Base-by-base conservation (phyloP, 1,140 invertebrate species). In the Drosophila suzukii region DNA sequence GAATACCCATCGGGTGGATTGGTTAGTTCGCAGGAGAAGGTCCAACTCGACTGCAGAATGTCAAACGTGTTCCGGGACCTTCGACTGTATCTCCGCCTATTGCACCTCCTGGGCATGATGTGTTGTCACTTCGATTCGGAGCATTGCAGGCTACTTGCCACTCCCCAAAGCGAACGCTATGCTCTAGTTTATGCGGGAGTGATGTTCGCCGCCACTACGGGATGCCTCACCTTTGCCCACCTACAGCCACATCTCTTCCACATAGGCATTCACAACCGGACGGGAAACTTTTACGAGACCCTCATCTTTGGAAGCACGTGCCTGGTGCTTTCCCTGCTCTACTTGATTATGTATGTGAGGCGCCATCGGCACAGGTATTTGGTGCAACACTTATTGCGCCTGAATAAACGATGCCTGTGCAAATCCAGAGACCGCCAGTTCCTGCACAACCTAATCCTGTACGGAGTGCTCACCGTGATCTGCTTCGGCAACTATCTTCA, bases 241-340 rank as follows among this genome's bases (percentile, higher is more conserved):
- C 6, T 84, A 7, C 24, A 68, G 6, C 62, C 84, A 8, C 13
- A 78, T 1, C 30, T 12, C 0, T 62, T 89, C 3, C 63, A 66
- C 13, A 34, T 84, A 7, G 0, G 0, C 4, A 7, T 72, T 6
- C 78, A 89, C n/a, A 89, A 78, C 20, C 39, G 67, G 13, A 89
- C 84, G 2, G 84, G 84, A 13, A 89, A 89, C 51, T 55, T 72
- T 24, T 84, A 84, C 15, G 85, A 84, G 13, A 56, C 55, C 2
- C 3, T 78, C 11, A 81, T 75, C 36, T 36, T 89, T 44, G 59
- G 77, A 0, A 24, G 53, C 50, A 78, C 54, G 0, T 89, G 80
- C 12, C 1, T 78, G 6, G 74, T 77, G 6, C 38, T 89, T 2
- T 49, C 49, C 7, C 4, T 89, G 7, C 34, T 89, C 0, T 50